Evolutionary conservation across 1,140 invertebrate species (phyloP).

Genomic region (Trichonephila clavipes): DNA sequence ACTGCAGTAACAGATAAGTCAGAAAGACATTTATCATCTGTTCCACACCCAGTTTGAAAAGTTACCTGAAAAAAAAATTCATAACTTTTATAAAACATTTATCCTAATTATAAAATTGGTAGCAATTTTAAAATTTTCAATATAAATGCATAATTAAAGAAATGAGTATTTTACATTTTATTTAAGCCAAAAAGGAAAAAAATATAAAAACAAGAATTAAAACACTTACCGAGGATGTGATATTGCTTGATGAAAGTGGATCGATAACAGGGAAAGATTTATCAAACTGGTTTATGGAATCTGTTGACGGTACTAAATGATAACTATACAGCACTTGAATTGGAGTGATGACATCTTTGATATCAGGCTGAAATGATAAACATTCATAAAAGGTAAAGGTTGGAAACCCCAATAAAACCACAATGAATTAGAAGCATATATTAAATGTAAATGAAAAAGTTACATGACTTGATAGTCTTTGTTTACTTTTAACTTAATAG

Average conservation of each 20-base stretch:
- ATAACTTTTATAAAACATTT: background rate
- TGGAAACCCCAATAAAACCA: background rate
- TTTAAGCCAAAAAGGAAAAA: background rate
- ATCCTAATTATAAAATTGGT: background rate
- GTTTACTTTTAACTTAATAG: too few relatives aligned
- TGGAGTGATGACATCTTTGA: slow-evolving; percentile 69
- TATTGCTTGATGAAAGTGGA: slow-evolving; percentile 48
- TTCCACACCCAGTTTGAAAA: slow-evolving; percentile 69
- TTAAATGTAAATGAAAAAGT: too few relatives aligned
- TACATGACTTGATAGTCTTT: too few relatives aligned
- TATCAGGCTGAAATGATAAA: slow-evolving; percentile 34
- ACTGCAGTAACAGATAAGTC: slow-evolving; percentile 47
- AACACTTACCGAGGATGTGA: slow-evolving; percentile 61
- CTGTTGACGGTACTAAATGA: background rate
- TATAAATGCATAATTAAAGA: too few relatives aligned
- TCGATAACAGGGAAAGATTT: slow-evolving; percentile 52
- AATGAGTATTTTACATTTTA: too few relatives aligned
- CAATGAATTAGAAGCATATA: background rate
- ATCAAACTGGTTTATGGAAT: background rate
- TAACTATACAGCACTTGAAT: slow-evolving; percentile 67
- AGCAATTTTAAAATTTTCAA: background rate
- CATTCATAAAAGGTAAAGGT: background rate
- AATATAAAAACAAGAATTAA: background rate
- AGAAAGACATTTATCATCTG: slow-evolving; percentile 65
- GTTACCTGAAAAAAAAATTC: slow-evolving; percentile 30